These are phyloP conservation scores for Lampris megalopsis DNA, from an alignment of 2,113 vertebrate species.

Conservation along the genomic window DNA sequence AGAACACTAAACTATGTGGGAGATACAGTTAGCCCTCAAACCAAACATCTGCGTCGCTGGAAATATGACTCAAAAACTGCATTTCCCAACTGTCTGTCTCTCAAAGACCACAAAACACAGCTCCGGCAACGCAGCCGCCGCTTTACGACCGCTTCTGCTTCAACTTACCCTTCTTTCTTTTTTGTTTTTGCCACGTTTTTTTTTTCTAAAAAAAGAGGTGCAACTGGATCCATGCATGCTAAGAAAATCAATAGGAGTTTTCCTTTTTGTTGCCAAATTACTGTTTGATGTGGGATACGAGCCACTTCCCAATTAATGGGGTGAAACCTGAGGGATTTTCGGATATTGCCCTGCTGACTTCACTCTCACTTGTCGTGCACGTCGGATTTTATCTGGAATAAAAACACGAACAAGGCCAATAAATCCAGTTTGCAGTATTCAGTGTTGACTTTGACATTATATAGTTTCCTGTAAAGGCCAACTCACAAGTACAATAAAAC, in stretches of 20 bases:
- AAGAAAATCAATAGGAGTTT: not conserved
- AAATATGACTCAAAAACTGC: constrained; percentile 16
- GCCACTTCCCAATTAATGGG: constrained; percentile 27
- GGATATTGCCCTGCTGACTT: constrained; percentile 24
- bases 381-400: constrained; percentile 57
- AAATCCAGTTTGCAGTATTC: constrained; percentile 70
- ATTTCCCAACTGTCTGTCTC: constrained; percentile 35
- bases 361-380: constrained; percentile 42
- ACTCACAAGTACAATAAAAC: constrained; percentile 70
- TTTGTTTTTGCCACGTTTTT: not conserved
- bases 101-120: not conserved
- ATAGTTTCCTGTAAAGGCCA: constrained; percentile 72
- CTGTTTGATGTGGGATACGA: constrained; percentile 6
- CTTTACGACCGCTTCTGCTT: too few relatives aligned
- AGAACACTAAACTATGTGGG: constrained; percentile 10
- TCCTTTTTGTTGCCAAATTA: constrained; percentile 23
- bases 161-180: too few relatives aligned
- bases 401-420: constrained; percentile 71
- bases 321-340: constrained; percentile 35
- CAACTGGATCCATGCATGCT: not conserved
- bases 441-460: constrained; percentile 73
- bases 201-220: not conserved
- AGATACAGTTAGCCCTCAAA: constrained; percentile 7
- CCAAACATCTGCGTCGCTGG: constrained; percentile 14
- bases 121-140: constrained; percentile 1